Evolutionary conservation across 2,888 invertebrate species (phyloP).

Genomic region (Physocephala rufipes): DNA sequence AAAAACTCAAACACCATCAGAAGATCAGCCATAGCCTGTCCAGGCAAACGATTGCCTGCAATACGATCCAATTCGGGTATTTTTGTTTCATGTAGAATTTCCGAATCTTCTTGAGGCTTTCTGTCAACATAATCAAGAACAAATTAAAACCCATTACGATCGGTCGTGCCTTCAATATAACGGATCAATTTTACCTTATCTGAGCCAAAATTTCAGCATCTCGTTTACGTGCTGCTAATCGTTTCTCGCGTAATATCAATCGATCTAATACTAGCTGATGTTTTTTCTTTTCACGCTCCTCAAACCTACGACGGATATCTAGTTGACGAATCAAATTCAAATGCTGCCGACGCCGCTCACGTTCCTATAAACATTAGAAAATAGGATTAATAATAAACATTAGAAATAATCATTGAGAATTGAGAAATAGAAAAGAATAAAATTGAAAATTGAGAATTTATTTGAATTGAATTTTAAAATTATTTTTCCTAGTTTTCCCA

Average conservation of each 20-base stretch:
- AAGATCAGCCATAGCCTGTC: slow-evolving; percentile 89
- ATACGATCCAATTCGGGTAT: slow-evolving; percentile 80
- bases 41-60: slow-evolving; percentile 81
- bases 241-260: slow-evolving; percentile 84
- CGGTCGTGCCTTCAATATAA: not conserved
- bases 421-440: no score
- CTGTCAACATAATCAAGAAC: slow-evolving; percentile 64
- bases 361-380: slow-evolving; percentile 72
- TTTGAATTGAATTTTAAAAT: not conserved
- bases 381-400: no score
- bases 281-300: slow-evolving; percentile 80
- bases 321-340: slow-evolving; percentile 87
- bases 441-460: not conserved
- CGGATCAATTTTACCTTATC: slow-evolving; percentile 66
- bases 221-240: slow-evolving; percentile 77
- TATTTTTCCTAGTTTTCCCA: no score
- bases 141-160: not conserved
- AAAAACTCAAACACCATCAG: slow-evolving; percentile 97
- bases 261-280: slow-evolving; percentile 80
- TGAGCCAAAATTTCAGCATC: slow-evolving; percentile 76
- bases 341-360: slow-evolving; percentile 90
- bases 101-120: slow-evolving; percentile 92
- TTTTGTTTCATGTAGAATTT: slow-evolving; percentile 78
- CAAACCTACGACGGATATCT: slow-evolving; percentile 85
- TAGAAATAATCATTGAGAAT: no score